These are phyloP conservation scores for Brachionus paranguensis DNA, from an alignment of 1,140 invertebrate species.

Conservation along the genomic window DNA sequence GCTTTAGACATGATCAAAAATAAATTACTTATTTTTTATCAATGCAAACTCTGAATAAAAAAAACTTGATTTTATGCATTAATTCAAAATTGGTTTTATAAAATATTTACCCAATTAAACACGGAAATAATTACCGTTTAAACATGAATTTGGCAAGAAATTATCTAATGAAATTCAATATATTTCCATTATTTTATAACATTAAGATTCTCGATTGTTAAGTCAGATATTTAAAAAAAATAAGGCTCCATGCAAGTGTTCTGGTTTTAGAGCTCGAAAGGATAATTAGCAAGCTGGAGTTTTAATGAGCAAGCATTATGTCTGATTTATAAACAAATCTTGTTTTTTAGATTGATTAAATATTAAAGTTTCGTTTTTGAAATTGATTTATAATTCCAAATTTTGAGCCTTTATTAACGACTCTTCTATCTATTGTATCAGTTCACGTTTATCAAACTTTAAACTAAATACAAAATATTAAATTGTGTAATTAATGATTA, in stretches of 20 bases:
- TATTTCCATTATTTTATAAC: neutral
- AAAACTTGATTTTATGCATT: neutral
- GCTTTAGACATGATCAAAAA: neutral
- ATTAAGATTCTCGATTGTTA: neutral
- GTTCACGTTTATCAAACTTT: neutral
- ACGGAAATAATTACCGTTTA: slow-evolving; percentile 29
- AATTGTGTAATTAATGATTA: too few species aligned
- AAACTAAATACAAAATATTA: neutral
- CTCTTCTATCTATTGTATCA: neutral
- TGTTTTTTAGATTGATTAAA: neutral
- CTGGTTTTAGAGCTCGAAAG: neutral
- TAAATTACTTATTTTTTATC: neutral
- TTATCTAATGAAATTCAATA: slow-evolving; percentile 7
- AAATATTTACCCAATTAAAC: neutral
- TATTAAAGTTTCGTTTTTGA: neutral
- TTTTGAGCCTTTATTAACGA: neutral
- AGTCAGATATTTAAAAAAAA: neutral
- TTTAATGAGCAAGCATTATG: neutral
- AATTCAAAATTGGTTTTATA: neutral
- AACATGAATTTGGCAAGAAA: neutral
- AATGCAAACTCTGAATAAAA: neutral
- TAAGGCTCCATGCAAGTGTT: neutral
- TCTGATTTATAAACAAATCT: neutral
- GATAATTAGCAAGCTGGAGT: neutral
- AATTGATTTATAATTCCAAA: neutral